Evolutionary conservation across 2,113 vertebrate genomes (phyloP), one percentile per base, ranked within the genome.

Genomic region (Austrofundulus limnaeus): DNA sequence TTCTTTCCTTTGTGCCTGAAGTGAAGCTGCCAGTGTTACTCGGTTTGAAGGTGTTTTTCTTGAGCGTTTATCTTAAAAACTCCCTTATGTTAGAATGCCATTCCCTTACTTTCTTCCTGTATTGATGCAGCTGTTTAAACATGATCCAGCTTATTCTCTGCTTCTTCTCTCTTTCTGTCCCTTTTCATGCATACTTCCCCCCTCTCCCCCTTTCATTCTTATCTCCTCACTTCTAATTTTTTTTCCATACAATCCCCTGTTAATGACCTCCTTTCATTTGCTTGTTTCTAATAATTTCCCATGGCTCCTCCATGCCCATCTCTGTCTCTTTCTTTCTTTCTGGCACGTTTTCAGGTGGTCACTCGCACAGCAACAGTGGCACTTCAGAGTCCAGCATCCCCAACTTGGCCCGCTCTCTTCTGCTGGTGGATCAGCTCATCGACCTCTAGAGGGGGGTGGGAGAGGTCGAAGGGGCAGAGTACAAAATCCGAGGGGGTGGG

Each of bases 341-440:
- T 95, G 94, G 87, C 93, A 94, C 90, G 88, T 94, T 90, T 38
- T 91, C 90, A 98, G 96, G 95, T 98, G 96, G 95, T 94, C 96
- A 98, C 93, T 95, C 96, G 92, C 96, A 94, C 95, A 97, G 94
- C 96, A 98, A 94, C 97, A 98, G 95, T 95, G 95, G 96, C 94
- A 97, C 95, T 93, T 96, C 97, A 95, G 97, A 99, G 92, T 94
- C 96, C 94, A 96, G 95, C 94, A 94, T 99, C 93, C 96, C 97
- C 93, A 97, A 93, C 94, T 92, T 99, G 96, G 94, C 96, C 92
- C 96, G 96, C 93, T 96, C 97, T 93, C 94, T 98, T 81, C 96
- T 99, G 92, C 94, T 99, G 94, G 97, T 99, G 95, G 97, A 99
- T 94, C 97, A 99, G 94, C 97, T 99, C 92, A 99, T 99, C 94